Percentiles rank a stretch among this genome's conserved stretches.
These are phyloP conservation scores for pig (Sus scrofa) DNA, from an alignment of 2,113 vertebrate species.

Conservation along the genomic window T2T-Sscrofa CM000818.6:3739001-3739500, in stretches of 20 bases:
- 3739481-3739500: not conserved
- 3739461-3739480: not conserved
- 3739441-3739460: not conserved
- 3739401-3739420: not conserved
- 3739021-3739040: no score
- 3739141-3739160: no score
- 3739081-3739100: no score
- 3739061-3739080: no score
- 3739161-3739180: no score
- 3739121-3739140: no score
- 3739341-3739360: not conserved
- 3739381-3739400: not conserved
- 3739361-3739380: not conserved
- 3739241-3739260: no score
- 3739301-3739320: not conserved
- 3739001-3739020: no score
- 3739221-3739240: not conserved
- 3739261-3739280: not conserved
- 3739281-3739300: not conserved
- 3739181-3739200: no score
- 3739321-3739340: not conserved
- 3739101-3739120: no score
- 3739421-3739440: not conserved
- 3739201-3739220: no score
- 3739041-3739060: no score